Evolutionary conservation across 2,888 invertebrate genomes (phyloP).

Genomic region (Sesia bembeciformis): DNA sequence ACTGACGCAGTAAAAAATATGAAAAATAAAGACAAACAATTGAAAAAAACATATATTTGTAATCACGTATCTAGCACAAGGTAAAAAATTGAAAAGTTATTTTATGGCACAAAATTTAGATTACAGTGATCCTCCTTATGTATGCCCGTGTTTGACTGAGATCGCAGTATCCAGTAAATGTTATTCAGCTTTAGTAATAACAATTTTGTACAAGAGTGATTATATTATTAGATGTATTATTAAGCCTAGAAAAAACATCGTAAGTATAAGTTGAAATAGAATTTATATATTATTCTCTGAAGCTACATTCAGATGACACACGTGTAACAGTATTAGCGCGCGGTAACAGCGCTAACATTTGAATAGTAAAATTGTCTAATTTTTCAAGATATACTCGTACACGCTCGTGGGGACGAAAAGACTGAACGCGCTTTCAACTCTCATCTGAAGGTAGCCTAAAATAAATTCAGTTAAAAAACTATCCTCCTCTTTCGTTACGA

Average conservation of each 20-base stretch:
- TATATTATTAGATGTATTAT: too few species aligned
- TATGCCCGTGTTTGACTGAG: conserved; percentile 11
- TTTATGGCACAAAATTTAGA: conserved; percentile 63
- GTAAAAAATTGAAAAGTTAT: conserved; percentile 44
- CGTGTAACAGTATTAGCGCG: too few species aligned
- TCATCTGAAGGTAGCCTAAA: too few species aligned
- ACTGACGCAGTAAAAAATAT: not conserved
- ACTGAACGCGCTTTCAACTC: too few species aligned
- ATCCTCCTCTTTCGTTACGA: too few species aligned
- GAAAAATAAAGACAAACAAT: conserved; percentile 3
- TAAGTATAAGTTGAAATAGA: not conserved
- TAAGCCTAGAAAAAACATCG: not conserved
- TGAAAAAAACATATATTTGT: conserved; percentile 6
- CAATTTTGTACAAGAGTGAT: too few species aligned
- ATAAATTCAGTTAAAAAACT: too few species aligned
- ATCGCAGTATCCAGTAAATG: not conserved
- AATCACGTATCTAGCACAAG: conserved; percentile 20
- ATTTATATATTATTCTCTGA: not conserved
- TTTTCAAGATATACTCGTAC: too few species aligned
- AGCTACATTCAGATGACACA: too few species aligned
- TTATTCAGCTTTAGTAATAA: not conserved
- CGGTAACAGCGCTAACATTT: too few species aligned
- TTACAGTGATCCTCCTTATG: conserved; percentile 25
- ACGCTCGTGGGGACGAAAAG: too few species aligned
- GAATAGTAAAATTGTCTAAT: too few species aligned